Conservation (phyloP, 2,113 vertebrate genomes). For the Sorex fumeus region DNA sequence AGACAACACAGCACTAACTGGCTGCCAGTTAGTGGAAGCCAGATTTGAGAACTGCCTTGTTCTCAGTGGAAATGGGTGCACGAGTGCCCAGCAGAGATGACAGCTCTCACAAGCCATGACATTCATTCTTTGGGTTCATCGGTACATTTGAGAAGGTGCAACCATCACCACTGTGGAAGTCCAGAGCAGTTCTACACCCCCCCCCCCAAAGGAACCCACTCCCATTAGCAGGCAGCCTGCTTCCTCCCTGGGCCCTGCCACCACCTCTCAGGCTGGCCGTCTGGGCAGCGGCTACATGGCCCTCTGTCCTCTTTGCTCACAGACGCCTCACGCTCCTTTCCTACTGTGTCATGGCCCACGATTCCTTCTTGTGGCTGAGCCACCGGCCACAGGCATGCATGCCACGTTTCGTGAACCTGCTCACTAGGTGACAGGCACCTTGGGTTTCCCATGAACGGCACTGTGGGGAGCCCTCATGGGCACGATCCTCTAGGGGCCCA, state of each 20-base stretch:
- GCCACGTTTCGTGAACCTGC: neutral
- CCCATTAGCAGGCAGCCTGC: neutral
- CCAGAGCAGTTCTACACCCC: neutral
- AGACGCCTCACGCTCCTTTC: neutral
- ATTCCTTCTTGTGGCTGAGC: neutral
- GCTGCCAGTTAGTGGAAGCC: neutral
- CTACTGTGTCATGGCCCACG: fast-evolving
- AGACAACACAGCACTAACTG: too few relatives aligned
- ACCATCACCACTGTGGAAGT: neutral
- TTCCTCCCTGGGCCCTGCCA: neutral
- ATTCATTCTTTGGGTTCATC: neutral
- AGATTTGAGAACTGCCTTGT: neutral
- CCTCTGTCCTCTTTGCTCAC: too few relatives aligned
- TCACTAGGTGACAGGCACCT: neutral
- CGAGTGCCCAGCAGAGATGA: too few relatives aligned
- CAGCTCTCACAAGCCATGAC: too few relatives aligned
- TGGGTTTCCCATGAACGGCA: neutral
- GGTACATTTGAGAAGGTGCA: neutral
- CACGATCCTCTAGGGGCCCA: neutral
- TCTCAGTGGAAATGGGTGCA: neutral
- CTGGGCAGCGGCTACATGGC: neutral
- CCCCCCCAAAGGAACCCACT: neutral
- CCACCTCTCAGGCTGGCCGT: neutral
- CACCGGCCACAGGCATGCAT: fast-evolving
- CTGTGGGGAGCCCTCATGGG: neutral